Evolutionary conservation across 2,888 invertebrate species (phyloP).

Genomic region (Tinea trinotella): DNA sequence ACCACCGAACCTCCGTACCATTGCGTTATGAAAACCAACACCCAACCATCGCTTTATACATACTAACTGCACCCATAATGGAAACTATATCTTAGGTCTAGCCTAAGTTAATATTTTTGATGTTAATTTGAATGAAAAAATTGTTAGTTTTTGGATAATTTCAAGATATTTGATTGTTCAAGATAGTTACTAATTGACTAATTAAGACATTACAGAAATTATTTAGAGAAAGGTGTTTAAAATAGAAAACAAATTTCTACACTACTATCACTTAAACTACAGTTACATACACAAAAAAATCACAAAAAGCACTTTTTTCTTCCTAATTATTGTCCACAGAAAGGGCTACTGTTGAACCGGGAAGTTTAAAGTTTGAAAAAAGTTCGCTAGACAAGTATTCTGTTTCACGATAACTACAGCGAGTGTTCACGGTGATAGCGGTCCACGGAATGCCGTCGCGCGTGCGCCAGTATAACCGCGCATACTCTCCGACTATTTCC

Average conservation of each 20-base stretch:
- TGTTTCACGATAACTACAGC: constrained; percentile 29
- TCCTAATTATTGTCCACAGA: too few relatives aligned
- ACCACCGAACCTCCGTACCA: constrained; percentile 43
- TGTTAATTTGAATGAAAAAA: too few relatives aligned
- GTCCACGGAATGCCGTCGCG: constrained; percentile 58
- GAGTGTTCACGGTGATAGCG: constrained; percentile 50
- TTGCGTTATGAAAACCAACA: constrained; percentile 13
- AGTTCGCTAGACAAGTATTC: neutral
- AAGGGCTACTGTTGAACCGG: neutral
- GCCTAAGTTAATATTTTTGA: neutral
- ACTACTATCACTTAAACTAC: too few relatives aligned
- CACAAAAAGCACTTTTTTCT: too few relatives aligned
- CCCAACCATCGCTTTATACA: neutral
- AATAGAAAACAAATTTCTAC: too few relatives aligned
- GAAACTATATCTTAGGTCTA: neutral
- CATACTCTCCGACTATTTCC: neutral
- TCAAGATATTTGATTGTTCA: too few relatives aligned
- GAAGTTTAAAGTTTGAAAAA: neutral
- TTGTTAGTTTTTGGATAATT: too few relatives aligned
- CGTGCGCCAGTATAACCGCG: constrained; percentile 41
- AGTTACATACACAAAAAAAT: too few relatives aligned
- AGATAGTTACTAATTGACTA: too few relatives aligned
- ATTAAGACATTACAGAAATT: too few relatives aligned
- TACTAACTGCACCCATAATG: neutral
- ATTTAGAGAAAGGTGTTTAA: too few relatives aligned